These are phyloP conservation scores for Nezara viridula DNA, from an alignment of 2,888 invertebrate genomes.

Conservation along the genomic window DNA sequence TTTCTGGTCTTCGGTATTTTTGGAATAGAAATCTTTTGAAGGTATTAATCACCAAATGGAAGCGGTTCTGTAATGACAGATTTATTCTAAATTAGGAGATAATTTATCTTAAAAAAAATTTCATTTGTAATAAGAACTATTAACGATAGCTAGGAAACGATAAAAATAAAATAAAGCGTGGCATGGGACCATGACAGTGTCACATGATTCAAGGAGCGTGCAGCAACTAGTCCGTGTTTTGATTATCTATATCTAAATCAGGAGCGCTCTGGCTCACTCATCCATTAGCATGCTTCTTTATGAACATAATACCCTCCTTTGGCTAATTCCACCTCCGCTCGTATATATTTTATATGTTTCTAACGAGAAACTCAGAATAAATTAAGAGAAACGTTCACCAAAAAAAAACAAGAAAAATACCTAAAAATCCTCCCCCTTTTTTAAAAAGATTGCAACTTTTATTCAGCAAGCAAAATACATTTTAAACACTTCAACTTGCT, in stretches of 20 bases:
- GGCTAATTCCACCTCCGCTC: slow-evolving; percentile 3
- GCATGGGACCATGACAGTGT: slow-evolving; percentile 18
- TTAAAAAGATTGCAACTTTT: not conserved
- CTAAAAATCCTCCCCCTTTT: not conserved
- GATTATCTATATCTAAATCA: slow-evolving; percentile 32
- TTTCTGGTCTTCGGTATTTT: too few relatives aligned
- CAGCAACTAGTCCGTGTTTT: slow-evolving; percentile 16
- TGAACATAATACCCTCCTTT: slow-evolving; percentile 12
- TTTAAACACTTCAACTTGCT: too few relatives aligned
- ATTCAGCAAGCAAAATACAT: not conserved
- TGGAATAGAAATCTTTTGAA: too few relatives aligned
- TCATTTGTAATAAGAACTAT: slow-evolving; percentile 3
- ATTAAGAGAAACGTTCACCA: not conserved
- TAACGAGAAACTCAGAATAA: not conserved
- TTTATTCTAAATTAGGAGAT: not conserved
- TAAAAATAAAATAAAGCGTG: slow-evolving; percentile 19
- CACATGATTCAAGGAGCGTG: slow-evolving; percentile 35
- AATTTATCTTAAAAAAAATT: not conserved
- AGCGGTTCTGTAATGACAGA: not conserved
- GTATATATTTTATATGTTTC: not conserved
- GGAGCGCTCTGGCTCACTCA: slow-evolving; percentile 18
- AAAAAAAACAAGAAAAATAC: not conserved
- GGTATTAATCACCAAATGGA: too few relatives aligned
- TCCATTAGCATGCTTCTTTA: slow-evolving; percentile 21
- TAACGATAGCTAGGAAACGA: not conserved